Conservation (phyloP, 2,797 vertebrate species). For the Myripristis murdjan region DNA sequence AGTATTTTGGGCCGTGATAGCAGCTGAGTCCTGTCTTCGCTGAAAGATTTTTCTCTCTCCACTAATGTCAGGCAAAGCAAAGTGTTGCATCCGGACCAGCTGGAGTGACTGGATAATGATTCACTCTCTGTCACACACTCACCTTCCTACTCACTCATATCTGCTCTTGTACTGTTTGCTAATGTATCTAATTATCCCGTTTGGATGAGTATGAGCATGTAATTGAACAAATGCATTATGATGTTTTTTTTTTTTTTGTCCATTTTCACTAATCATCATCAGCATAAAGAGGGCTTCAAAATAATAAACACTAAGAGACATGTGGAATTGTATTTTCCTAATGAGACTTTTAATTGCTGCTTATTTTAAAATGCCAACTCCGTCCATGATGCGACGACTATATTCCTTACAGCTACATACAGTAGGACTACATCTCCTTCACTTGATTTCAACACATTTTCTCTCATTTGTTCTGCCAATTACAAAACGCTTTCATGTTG, state of each 20-base stretch:
- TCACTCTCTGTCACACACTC: conserved; percentile 64
- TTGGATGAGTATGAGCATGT: conserved; percentile 45
- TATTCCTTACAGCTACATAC: not conserved
- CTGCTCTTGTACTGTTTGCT: conserved; percentile 50
- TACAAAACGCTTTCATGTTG: conserved; percentile 1
- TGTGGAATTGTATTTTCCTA: not conserved
- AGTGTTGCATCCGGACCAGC: conserved; percentile 76
- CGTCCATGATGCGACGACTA: not conserved
- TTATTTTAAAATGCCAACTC: not conserved
- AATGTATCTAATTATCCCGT: conserved; percentile 61
- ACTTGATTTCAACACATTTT: too few species aligned
- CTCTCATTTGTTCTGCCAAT: not conserved
- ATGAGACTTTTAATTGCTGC: not conserved
- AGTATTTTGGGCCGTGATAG: conserved; percentile 13
- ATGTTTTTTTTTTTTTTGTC: conserved; percentile 1
- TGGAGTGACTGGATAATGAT: conserved; percentile 69
- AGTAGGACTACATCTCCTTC: too few species aligned
- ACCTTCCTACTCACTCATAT: conserved; percentile 63
- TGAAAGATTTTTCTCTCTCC: conserved; percentile 51
- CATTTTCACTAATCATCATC: conserved; percentile 24
- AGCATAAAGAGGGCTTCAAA: not conserved
- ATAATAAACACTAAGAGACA: conserved; percentile 8
- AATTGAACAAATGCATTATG: conserved; percentile 54
- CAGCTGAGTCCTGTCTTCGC: conserved; percentile 19
- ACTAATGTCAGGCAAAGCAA: conserved; percentile 54